Conservation (phyloP, 92 coral and sea anemone species). For the Umimayanthus chanpuru region DNA sequence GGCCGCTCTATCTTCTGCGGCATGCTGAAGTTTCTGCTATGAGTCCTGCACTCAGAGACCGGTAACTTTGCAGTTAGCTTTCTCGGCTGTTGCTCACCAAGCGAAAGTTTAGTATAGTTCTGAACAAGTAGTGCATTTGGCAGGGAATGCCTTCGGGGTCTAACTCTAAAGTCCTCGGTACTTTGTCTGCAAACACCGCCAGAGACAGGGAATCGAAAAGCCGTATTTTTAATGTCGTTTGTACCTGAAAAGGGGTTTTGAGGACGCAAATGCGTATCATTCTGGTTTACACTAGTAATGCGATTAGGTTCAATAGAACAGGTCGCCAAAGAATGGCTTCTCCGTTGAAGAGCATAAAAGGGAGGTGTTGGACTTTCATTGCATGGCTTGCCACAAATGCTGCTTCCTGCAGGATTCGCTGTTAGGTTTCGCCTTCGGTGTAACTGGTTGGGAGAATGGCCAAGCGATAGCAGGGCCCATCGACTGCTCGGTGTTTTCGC, state of each 20-base stretch:
- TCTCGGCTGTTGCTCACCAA: neutral
- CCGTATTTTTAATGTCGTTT: neutral
- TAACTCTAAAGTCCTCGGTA: neutral
- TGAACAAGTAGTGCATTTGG: slow-evolving; percentile 10
- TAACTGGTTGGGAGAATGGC: slow-evolving; percentile 29
- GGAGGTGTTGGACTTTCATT: neutral
- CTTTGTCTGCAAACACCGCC: neutral
- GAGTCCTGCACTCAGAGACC: neutral
- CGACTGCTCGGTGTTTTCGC: neutral
- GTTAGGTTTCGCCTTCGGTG: neutral
- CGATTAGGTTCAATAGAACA: neutral
- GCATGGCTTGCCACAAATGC: neutral
- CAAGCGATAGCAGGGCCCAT: slow-evolving; percentile 4
- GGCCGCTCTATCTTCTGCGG: neutral
- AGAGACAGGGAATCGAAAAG: neutral
- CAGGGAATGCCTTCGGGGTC: neutral
- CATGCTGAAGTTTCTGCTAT: neutral
- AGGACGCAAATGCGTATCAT: neutral
- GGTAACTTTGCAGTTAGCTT: slow-evolving; percentile 29
- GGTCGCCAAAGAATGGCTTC: neutral
- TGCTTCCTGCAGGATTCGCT: neutral
- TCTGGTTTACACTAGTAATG: neutral
- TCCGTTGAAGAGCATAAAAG: neutral
- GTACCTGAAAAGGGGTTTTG: neutral
- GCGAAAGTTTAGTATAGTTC: slow-evolving; percentile 16